Conservation (phyloP, 2,888 invertebrate species). For the Acholoe squamosa region DNA sequence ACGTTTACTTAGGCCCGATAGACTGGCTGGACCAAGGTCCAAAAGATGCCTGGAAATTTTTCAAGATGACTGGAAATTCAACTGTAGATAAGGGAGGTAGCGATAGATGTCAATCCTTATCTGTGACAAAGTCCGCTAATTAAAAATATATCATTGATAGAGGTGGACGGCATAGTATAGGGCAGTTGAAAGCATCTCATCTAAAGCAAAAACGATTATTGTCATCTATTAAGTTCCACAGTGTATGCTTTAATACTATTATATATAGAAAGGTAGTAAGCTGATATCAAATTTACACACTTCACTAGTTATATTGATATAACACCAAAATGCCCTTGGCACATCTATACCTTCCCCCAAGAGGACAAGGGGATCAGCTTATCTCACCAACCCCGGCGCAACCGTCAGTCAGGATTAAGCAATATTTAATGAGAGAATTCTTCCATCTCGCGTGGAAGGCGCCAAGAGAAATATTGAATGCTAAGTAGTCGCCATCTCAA, state of each 20-base stretch:
- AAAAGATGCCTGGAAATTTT: too few species aligned
- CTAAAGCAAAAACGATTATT: background rate
- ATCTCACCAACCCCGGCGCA: background rate
- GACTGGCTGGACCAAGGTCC: too few species aligned
- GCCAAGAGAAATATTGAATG: background rate
- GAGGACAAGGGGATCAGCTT: background rate
- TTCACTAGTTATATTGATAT: background rate
- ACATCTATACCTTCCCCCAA: background rate
- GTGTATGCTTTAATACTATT: background rate
- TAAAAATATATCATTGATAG: too few species aligned
- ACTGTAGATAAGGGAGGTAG: too few species aligned
- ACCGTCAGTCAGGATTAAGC: constrained; percentile 19
- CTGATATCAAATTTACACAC: background rate
- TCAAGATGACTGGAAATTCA: too few species aligned
- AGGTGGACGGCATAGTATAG: too few species aligned
- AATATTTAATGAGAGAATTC: constrained; percentile 18
- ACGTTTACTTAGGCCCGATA: too few species aligned
- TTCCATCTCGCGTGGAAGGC: background rate
- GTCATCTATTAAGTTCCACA: background rate
- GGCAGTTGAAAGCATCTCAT: too few species aligned
- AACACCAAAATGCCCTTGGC: background rate
- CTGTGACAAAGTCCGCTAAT: too few species aligned
- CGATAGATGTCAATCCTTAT: too few species aligned
- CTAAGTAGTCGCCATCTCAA: background rate
- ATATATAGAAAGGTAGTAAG: background rate